These are phyloP conservation scores for Brachyhypopomus occidentalis DNA, from an alignment of 2,113 vertebrate genomes.

Conservation along the genomic window DNA sequence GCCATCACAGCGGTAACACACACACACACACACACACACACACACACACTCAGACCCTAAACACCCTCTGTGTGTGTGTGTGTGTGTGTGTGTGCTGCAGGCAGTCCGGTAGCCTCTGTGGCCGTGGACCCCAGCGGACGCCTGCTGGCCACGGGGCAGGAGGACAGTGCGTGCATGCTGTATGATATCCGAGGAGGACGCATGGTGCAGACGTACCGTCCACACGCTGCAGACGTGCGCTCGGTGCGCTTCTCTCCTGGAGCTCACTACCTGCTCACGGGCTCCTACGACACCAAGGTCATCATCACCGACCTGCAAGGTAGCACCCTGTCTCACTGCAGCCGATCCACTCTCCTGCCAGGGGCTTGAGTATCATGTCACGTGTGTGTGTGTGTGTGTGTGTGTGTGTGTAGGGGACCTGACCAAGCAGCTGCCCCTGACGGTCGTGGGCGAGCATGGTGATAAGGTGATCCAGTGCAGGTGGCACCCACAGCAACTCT, in stretches of 20 bases:
- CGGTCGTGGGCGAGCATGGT: conserved; percentile 89
- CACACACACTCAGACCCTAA: no score
- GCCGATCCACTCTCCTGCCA: neutral
- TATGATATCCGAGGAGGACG: conserved; percentile 96
- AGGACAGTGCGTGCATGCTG: conserved; percentile 97
- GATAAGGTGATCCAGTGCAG: conserved; percentile 99
- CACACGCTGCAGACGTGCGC: conserved; percentile 90
- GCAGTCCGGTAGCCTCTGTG: conserved; percentile 95
- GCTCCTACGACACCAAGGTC: conserved; percentile 95
- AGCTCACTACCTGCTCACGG: conserved; percentile 95
- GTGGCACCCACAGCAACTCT: conserved; percentile 95
- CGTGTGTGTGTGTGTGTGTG: conserved; percentile 40
- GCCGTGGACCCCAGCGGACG: conserved; percentile 95
- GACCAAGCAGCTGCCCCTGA: conserved; percentile 92
- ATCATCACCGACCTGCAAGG: conserved; percentile 96
- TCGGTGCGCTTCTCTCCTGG: conserved; percentile 96
- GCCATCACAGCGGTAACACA: no score
- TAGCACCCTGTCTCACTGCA: conserved; percentile 57
- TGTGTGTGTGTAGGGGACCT: conserved; percentile 70
- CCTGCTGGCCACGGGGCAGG: conserved; percentile 93
- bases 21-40: no score
- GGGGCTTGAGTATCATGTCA: neutral
- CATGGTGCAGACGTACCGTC: conserved; percentile 95
- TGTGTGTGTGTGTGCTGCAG: conserved; percentile 63
- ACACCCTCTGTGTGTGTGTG: neutral